Conservation (phyloP, 2,797 vertebrate genomes). For the Rhadinocentrus ornatus region DNA sequence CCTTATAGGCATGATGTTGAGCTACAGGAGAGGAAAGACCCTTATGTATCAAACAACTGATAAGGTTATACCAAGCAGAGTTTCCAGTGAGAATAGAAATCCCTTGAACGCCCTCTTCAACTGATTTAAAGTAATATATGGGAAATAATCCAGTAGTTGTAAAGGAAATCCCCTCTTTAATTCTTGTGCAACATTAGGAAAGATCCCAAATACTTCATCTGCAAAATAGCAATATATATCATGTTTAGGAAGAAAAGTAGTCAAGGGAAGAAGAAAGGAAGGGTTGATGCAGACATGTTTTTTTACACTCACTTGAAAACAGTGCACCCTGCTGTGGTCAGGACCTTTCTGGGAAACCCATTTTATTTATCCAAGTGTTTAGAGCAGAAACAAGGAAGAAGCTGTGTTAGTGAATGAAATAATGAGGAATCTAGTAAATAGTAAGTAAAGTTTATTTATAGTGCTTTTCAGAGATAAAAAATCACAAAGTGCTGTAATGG, state of each 20-base stretch:
- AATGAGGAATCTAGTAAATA: conserved; percentile 48
- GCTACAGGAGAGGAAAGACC: not conserved
- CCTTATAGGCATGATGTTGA: not conserved
- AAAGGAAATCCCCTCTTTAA: conserved; percentile 32
- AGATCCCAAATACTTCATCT: conserved; percentile 50
- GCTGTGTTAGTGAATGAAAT: conserved; percentile 43
- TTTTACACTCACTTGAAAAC: conserved; percentile 30
- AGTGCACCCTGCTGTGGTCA: conserved; percentile 41
- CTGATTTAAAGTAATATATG: conserved; percentile 22
- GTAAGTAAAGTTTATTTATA: too few relatives aligned
- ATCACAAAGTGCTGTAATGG: too few relatives aligned
- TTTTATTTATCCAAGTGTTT: conserved; percentile 41
- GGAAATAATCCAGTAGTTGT: conserved; percentile 24
- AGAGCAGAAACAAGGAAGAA: conserved; percentile 51
- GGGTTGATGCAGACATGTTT: conserved; percentile 35
- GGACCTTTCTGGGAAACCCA: conserved; percentile 57
- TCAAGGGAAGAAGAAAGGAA: conserved; percentile 19
- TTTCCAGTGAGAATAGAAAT: conserved; percentile 10
- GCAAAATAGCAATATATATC: conserved; percentile 44
- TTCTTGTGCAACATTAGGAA: conserved; percentile 32
- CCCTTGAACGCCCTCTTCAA: conserved; percentile 35
- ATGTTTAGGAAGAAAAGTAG: conserved; percentile 23
- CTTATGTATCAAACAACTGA: conserved; percentile 3
- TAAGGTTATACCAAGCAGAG: conserved; percentile 10
- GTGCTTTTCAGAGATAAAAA: too few relatives aligned